Conservation (phyloP, 2,113 vertebrate species). For the Boleophthalmus pectinirostris region DNA sequence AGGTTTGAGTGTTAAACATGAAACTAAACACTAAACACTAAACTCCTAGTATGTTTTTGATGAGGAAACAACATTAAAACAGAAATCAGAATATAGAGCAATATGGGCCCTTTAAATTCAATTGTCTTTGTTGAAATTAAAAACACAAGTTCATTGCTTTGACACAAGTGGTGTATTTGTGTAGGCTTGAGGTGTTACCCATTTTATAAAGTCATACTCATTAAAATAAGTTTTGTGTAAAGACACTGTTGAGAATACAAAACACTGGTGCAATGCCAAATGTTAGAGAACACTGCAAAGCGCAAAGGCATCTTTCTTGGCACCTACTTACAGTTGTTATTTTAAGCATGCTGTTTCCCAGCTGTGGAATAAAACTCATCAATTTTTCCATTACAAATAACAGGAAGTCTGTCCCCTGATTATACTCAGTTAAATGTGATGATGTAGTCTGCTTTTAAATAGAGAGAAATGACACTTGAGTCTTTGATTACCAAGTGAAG, state of each 20-base stretch:
- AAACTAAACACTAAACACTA: too few relatives aligned
- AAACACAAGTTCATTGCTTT: constrained; percentile 13
- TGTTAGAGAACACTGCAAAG: constrained; percentile 13
- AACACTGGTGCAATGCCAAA: constrained; percentile 14
- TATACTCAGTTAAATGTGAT: constrained; percentile 2
- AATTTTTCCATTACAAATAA: not conserved
- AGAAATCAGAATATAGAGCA: not conserved
- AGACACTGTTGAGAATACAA: not conserved
- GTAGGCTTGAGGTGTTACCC: constrained; percentile 11
- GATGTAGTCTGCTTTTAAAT: constrained; percentile 18
- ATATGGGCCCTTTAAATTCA: constrained; percentile 3
- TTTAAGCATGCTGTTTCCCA: constrained; percentile 2
- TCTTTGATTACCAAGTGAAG: not conserved
- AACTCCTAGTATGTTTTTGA: too few relatives aligned
- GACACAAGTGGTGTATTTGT: not conserved
- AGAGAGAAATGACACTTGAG: not conserved
- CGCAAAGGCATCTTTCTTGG: constrained; percentile 19
- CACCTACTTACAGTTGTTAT: constrained; percentile 21
- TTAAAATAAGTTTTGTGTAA: constrained; percentile 31
- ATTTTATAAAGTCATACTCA: constrained; percentile 18
- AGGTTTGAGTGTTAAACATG: too few relatives aligned
- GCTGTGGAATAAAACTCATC: not conserved
- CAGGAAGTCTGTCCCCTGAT: constrained; percentile 5
- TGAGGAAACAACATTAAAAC: too few relatives aligned
- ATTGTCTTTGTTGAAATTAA: constrained; percentile 19